These are phyloP conservation scores for Ptychoptera albimana DNA, from an alignment of 2,888 invertebrate genomes.

Conservation along the genomic window DNA sequence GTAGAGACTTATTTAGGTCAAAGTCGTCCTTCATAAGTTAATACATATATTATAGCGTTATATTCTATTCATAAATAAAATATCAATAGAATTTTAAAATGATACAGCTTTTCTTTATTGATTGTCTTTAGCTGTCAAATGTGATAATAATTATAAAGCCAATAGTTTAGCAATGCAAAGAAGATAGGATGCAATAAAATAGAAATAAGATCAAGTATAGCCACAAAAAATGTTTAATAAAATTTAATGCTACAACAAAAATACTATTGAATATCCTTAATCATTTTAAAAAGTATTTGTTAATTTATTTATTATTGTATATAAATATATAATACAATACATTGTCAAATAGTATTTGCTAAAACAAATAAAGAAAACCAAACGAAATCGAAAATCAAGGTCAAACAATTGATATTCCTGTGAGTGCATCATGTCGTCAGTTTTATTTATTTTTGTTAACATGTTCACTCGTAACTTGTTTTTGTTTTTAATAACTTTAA, in stretches of 20 bases:
- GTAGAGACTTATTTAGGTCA: neutral
- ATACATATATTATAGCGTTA: neutral
- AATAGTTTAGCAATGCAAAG: too few species aligned
- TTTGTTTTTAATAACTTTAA: neutral
- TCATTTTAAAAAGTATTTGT: too few species aligned
- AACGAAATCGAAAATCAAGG: constrained; percentile 4
- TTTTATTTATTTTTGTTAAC: constrained; percentile 1
- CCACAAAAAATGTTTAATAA: too few species aligned
- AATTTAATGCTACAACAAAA: too few species aligned
- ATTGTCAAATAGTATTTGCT: neutral
- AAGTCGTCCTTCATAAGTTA: neutral
- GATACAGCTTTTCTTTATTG: too few species aligned
- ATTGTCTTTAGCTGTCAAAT: too few species aligned
- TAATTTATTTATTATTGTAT: neutral
- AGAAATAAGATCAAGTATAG: too few species aligned
- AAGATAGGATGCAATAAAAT: too few species aligned
- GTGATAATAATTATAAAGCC: too few species aligned
- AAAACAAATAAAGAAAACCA: neutral
- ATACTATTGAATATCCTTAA: too few species aligned
- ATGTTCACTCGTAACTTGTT: neutral
- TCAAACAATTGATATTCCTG: constrained; percentile 3
- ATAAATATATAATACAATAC: constrained; percentile 1
- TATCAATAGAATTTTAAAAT: too few species aligned
- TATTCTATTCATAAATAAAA: too few species aligned
- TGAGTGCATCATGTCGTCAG: neutral